Evolutionary conservation across 2,113 vertebrate genomes (phyloP).

Genomic region (Columbina picui): DNA sequence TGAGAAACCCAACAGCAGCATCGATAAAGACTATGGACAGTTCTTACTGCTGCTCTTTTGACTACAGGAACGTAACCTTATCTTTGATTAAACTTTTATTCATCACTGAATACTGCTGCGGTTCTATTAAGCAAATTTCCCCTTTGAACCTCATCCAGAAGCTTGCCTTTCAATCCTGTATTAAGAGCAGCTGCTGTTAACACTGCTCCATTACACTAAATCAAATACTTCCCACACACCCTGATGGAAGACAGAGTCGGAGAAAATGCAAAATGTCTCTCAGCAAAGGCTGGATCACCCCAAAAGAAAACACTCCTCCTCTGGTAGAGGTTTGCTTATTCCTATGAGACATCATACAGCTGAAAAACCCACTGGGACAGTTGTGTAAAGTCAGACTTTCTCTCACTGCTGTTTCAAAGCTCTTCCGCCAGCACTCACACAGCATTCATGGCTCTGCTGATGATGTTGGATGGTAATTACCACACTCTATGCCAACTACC

Average conservation of each 20-base stretch:
- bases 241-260: fast-evolving
- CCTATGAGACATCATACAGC: fast-evolving
- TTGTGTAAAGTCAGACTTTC: fast-evolving
- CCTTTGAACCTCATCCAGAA: background rate
- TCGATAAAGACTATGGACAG: background rate
- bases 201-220: background rate
- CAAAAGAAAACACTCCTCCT: background rate
- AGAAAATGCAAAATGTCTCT: background rate
- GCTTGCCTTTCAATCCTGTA: background rate
- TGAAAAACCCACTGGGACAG: background rate
- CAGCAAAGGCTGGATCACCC: background rate
- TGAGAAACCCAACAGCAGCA: fast-evolving
- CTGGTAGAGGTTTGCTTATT: background rate
- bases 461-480: slow-evolving; percentile 4
- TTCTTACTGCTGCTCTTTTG: background rate
- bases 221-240: background rate
- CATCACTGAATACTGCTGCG: background rate
- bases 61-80: background rate
- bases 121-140: background rate
- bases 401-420: background rate
- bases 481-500: background rate
- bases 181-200: background rate
- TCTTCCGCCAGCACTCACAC: background rate
- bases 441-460: background rate
- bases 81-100: background rate